These are phyloP conservation scores for Epizoanthus scotinus DNA, from an alignment of 92 coral and sea anemone genomes.

Conservation along the genomic window DNA sequence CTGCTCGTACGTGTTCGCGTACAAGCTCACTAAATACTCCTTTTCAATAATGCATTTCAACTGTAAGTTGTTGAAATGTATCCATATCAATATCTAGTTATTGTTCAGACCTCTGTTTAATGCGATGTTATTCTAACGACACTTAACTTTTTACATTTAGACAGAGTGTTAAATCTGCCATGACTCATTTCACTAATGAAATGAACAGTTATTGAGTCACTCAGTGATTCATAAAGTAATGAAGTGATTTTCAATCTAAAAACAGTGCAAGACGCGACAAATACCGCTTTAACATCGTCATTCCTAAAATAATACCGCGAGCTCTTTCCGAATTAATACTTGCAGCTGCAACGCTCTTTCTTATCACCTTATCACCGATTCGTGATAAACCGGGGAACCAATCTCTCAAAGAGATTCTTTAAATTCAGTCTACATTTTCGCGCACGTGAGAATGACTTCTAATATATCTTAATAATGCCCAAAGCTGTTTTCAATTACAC, in stretches of 20 bases:
- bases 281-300: neutral
- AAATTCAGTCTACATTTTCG: neutral
- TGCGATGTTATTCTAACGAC: conserved; percentile 12
- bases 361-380: conserved; percentile 32
- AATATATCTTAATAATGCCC: neutral
- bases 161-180: neutral
- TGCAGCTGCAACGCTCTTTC: neutral
- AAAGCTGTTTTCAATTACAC: conserved; percentile 30
- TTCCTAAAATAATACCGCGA: conserved; percentile 15
- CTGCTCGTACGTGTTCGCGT: neutral
- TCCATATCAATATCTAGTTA: conserved; percentile 27
- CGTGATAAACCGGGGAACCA: conserved; percentile 23
- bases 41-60: neutral
- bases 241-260: neutral
- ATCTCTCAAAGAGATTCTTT: neutral
- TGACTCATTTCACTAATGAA: neutral
- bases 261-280: neutral
- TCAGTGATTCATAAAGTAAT: neutral
- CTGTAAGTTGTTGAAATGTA: conserved; percentile 38
- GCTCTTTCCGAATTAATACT: neutral
- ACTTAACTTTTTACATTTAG: conserved; percentile 16
- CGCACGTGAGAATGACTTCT: conserved; percentile 28
- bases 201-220: neutral
- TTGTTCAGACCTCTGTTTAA: conserved; percentile 6
- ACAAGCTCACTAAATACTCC: neutral